Conservation (phyloP, 2,888 invertebrate species). For the Flexamia atlantica region DNA sequence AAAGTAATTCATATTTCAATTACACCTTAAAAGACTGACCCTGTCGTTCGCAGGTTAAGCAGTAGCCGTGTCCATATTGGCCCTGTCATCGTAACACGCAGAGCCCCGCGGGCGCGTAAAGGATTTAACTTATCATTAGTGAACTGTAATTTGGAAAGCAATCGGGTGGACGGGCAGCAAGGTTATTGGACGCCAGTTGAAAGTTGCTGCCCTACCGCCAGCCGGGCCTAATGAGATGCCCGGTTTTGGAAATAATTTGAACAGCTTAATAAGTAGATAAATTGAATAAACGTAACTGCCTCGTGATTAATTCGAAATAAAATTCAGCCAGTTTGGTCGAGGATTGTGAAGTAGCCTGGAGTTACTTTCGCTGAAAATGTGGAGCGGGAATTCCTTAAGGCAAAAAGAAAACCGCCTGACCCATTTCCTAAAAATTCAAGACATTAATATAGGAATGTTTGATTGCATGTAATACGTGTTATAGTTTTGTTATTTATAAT, state of each 20-base stretch:
- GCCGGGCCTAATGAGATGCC: conserved; percentile 5
- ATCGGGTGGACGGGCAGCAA: conserved; percentile 7
- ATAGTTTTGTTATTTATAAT: too few relatives aligned
- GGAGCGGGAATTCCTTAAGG: too few relatives aligned
- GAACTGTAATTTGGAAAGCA: conserved; percentile 35
- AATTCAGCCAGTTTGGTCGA: not conserved
- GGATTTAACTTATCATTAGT: conserved; percentile 26
- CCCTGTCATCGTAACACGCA: not conserved
- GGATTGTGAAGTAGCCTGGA: too few relatives aligned
- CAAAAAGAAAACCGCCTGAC: too few relatives aligned
- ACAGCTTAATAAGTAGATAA: conserved; percentile 18
- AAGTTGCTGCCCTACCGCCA: not conserved
- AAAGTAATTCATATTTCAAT: too few relatives aligned
- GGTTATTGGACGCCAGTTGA: conserved; percentile 14
- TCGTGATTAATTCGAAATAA: not conserved
- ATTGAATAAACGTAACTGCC: not conserved
- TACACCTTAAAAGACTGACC: too few relatives aligned
- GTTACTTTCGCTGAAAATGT: too few relatives aligned
- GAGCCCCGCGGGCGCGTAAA: not conserved
- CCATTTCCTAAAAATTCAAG: too few relatives aligned
- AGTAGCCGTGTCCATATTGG: conserved; percentile 10
- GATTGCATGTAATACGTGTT: too few relatives aligned
- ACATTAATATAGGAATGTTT: too few relatives aligned
- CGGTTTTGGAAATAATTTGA: not conserved
- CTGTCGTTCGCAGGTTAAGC: too few relatives aligned